Evolutionary conservation across 2,888 invertebrate genomes (phyloP), one percentile per base, ranked within the genome.

Genomic region (Drosophila anceps): DNA sequence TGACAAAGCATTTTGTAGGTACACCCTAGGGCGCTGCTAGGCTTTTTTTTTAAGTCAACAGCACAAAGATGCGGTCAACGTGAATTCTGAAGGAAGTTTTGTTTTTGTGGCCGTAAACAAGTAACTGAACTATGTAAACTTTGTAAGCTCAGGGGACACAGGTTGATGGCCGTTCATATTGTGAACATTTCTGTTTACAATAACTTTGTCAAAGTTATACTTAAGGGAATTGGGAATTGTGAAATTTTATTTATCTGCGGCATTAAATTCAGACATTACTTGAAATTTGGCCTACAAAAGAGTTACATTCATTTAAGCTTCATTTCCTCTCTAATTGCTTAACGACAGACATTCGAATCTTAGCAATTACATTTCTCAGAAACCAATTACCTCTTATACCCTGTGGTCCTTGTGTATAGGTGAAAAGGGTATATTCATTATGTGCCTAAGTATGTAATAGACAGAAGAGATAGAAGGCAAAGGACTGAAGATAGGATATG

Each of bases 111-210:
- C 48, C 31, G 18, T 31, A 50, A 31, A 15, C 12, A 35, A 35
- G 5, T 13, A 35, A 35, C 35, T 7, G 6, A 39, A 20, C 18
- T 20, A 13, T 13, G 13, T 20, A 33, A 50, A 12, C 50, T 18
- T 31, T 2, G 24, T 18, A 18, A 24, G 4, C 48, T 27, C 48
- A 7, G 18, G 31, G 31, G 50, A 33, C 18, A 20, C 18, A 13
- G 31, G 9, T 18, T n/a, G 31, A 50, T 18, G 31, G 18, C 7
- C 48, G 48, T 50, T 31, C n/a, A 48, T 48, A 48, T n/a, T 48
- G 48, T 29, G n/a, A 10, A 6, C n/a, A 48, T 48, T 18, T 48
- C 15, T 48, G 18, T 31, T 31, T 31, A 48, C 29, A n/a, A 6
- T n/a, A 29, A 48, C 18, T 48, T 48, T 18, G 2, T 13, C 8